These are phyloP conservation scores for Napeogenes sylphis DNA, from an alignment of 2,888 invertebrate species.

Conservation along the genomic window DNA sequence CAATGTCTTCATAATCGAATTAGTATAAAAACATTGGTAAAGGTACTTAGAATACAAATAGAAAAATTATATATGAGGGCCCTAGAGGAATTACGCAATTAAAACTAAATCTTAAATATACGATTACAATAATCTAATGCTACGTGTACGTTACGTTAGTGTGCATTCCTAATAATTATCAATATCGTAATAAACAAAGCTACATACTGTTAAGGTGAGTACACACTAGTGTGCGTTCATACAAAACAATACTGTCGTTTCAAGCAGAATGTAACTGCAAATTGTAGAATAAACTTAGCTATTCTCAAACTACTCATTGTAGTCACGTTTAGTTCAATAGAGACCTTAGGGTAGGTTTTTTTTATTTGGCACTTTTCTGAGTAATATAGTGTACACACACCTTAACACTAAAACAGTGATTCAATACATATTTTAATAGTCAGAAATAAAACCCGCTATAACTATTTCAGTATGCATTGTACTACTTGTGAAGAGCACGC, in stretches of 20 bases:
- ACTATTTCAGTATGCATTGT: background rate
- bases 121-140: conserved; percentile 52
- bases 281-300: background rate
- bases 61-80: conserved; percentile 63
- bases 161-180: conserved; percentile 33
- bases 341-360: background rate
- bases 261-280: conserved; percentile 1
- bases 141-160: conserved; percentile 33
- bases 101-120: conserved; percentile 59
- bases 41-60: conserved; percentile 60
- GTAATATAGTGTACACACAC: conserved; percentile 16
- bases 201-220: conserved; percentile 25
- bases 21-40: conserved; percentile 65
- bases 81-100: conserved; percentile 59
- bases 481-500: background rate
- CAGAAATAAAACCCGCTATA: background rate
- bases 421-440: conserved; percentile 16
- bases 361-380: conserved; percentile 20
- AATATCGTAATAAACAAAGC: conserved; percentile 19
- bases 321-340: background rate
- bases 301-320: background rate
- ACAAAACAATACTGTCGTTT: background rate
- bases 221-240: conserved; percentile 9
- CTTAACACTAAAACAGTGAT: conserved; percentile 17
- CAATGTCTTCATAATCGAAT: conserved; percentile 58